Base-by-base conservation (phyloP, 2,113 vertebrate species). In the Tyrannus savana region DNA sequence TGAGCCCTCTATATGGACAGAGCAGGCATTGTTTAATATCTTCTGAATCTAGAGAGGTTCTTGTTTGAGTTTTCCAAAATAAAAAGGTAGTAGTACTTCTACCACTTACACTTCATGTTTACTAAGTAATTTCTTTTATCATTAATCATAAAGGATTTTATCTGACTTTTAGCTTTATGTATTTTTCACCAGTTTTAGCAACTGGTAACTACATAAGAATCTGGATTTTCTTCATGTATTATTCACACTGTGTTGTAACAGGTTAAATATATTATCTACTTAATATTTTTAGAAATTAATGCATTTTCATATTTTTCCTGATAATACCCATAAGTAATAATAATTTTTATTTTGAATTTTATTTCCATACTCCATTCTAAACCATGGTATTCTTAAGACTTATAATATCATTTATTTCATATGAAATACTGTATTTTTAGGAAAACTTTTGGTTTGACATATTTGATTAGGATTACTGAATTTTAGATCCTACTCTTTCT, bases 21-120 rank as follows among this genome's bases (percentile, higher is more conserved):
- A 89, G 91, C 55, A 84, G 41, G 60, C 75, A 95, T 68, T 95
- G 91, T 91, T 94, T 72, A 68, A 56, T 91, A 89, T 78, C 52
- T 78, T 41, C 33, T 82, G 60, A 47, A 41, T 84, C 59, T 87
- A 80, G 73, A 84, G 41, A 94, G 41, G 44, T 52, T 64, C 33
- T 87, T 89, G 52, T 87, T 72, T 56, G 66, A 68, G n/a, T 89
- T 93, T 94, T 72, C 52, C 37, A n/a, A 64, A 47, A 52, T 15
- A 73, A 80, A 94, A 78, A 49, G 6, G 13, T 66, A 47, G 25
- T 25, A 60, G 49, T 71, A 76, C 75, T 87, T 94, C 73, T 64
- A 27, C 56, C 56, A 37, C 44, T 93, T 80, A 72, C 0, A 0
- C 23, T 87, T 84, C n/a, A 7, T 75, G 86, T 90, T 92, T 92